Percentiles rank a stretch among this genome's conserved stretches.
phyloP scores from a whole-genome alignment of 2,888 invertebrate genomes.

The Hydropsyche betteni region DNA sequence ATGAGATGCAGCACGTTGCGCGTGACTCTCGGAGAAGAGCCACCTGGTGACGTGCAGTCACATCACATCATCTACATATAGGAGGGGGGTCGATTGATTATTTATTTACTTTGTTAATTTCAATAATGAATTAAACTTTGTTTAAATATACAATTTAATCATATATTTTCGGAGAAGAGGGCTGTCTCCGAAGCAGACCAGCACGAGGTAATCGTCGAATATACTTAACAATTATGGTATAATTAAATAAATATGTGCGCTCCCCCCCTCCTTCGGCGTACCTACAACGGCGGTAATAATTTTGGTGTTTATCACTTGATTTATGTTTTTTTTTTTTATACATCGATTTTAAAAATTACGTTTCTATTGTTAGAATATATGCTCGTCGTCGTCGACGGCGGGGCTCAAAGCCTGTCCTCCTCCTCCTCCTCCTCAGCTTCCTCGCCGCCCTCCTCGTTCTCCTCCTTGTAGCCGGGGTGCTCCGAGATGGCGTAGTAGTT shows the following conservation, averaged over 20 bases:
- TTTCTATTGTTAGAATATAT: constrained; percentile 33
- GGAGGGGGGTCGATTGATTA: constrained; percentile 13
- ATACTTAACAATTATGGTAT: constrained; percentile 6
- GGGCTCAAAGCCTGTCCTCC: constrained; percentile 73
- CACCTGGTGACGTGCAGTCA: constrained; percentile 23
- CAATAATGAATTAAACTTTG: not conserved
- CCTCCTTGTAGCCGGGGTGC: constrained; percentile 92
- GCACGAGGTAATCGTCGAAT: constrained; percentile 26
- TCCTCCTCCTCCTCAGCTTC: constrained; percentile 87
- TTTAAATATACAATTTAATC: not conserved
- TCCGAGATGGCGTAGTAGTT: constrained; percentile 96
- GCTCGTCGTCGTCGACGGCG: constrained; percentile 61
- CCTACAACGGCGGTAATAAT: constrained; percentile 38
- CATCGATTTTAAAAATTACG: constrained; percentile 16
- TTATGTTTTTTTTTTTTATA: constrained; percentile 23
- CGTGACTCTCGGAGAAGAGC: not conserved
- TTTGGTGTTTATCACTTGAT: constrained; percentile 46
- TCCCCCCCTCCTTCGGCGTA: constrained; percentile 3
- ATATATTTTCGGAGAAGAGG: too few species aligned
- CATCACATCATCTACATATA: constrained; percentile 18
- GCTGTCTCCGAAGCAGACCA: not conserved
- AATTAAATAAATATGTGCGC: constrained; percentile 4
- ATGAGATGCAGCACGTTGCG: not conserved
- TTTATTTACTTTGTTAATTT: not conserved
- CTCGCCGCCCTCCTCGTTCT: constrained; percentile 85